These are phyloP conservation scores for Callopanchax toddi DNA, from an alignment of 2,113 vertebrate genomes.

Conservation along the genomic window DNA sequence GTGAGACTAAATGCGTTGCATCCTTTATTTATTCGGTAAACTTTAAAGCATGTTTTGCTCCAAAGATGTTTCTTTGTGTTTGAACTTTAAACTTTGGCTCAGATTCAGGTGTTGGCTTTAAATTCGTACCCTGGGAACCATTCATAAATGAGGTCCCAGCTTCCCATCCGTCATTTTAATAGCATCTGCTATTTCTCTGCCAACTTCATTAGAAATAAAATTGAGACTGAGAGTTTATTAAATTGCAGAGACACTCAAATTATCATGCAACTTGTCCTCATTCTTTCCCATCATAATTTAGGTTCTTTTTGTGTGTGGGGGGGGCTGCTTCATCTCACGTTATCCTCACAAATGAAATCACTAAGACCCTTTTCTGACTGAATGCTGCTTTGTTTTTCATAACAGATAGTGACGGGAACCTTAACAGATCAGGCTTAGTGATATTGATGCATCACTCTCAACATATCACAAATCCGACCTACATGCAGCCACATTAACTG, in stretches of 20 bases:
- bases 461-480: too few species aligned
- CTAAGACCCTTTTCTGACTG: not conserved
- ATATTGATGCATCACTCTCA: not conserved
- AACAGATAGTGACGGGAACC: not conserved
- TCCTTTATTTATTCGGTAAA: not conserved
- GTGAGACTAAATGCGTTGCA: not conserved
- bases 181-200: slow-evolving; percentile 48
- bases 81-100: slow-evolving; percentile 27
- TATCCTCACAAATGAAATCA: too few species aligned
- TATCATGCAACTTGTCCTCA: not conserved
- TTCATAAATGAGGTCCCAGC: slow-evolving; percentile 56
- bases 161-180: slow-evolving; percentile 67
- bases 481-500: too few species aligned
- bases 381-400: not conserved
- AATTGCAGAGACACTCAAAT: slow-evolving; percentile 30
- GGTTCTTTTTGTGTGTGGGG: not conserved
- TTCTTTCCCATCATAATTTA: slow-evolving; percentile 11
- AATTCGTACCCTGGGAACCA: slow-evolving; percentile 47
- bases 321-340: not conserved
- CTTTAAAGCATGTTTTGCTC: not conserved
- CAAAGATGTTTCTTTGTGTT: slow-evolving; percentile 10
- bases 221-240: slow-evolving; percentile 59
- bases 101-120: slow-evolving; percentile 33
- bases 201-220: slow-evolving; percentile 61
- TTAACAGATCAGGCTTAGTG: not conserved